Evolutionary conservation across 2,888 invertebrate species (phyloP).

Genomic region (Xylota sylvarum): DNA sequence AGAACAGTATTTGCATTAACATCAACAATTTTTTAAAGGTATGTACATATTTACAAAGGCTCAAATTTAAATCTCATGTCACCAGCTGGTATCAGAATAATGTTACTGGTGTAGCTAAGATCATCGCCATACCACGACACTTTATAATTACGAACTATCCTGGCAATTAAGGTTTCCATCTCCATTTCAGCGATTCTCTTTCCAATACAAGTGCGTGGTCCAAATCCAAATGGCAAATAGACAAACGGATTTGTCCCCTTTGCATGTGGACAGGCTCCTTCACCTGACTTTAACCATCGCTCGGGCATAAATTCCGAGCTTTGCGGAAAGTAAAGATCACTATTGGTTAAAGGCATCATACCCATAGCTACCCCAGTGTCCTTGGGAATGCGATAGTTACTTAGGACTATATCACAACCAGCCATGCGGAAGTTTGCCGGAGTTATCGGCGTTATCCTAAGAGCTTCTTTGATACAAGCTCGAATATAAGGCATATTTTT

Average conservation of each 20-base stretch:
- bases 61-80: conserved; percentile 83
- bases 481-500: conserved; percentile 87
- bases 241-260: conserved; percentile 81
- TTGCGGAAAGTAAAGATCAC: conserved; percentile 88
- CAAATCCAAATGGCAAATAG: conserved; percentile 89
- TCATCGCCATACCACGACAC: conserved; percentile 80
- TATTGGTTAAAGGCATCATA: conserved; percentile 87
- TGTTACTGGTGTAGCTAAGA: conserved; percentile 80
- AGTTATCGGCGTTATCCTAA: conserved; percentile 88
- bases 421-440: conserved; percentile 87
- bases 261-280: conserved; percentile 78
- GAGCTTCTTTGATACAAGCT: conserved; percentile 91
- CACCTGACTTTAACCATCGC: conserved; percentile 87
- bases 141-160: conserved; percentile 82
- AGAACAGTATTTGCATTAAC: too few relatives aligned
- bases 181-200: conserved; percentile 91
- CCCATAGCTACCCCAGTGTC: conserved; percentile 91
- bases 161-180: conserved; percentile 86
- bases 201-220: conserved; percentile 90
- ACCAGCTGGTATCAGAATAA: conserved; percentile 82
- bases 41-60: conserved; percentile 76
- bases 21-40: not conserved
- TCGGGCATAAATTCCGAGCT: conserved; percentile 90
- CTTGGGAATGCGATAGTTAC: conserved; percentile 88
- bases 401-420: conserved; percentile 87